Evolutionary conservation across 2,888 invertebrate species (phyloP), one percentile per base, ranked within the genome.

Genomic region (Mythimna impura): DNA sequence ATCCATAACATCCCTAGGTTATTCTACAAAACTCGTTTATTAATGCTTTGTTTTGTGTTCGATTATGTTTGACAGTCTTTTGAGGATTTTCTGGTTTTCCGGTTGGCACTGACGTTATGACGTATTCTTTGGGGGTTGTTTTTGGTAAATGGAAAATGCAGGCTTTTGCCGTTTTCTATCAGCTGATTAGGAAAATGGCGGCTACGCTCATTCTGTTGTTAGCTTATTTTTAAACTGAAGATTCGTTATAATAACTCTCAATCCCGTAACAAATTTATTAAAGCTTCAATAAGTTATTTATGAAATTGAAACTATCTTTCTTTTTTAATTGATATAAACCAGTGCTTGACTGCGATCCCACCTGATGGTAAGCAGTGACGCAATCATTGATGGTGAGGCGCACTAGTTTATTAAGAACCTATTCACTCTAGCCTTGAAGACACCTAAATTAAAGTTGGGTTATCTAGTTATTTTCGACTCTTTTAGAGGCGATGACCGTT

Each of bases 11-110:
- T 62, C 73, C 36, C 36, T n/a, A 22, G 25, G 30, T 20, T 71
- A 55, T 25, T 52, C 5, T 47, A 50, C 12, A 3, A 40, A 60
- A 50, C 12, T 47, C 14, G n/a, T 73, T 63, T 36, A 17, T 30
- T 61, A 17, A 22, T 14, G 43, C n/a, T 64, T 67, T 73, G 58
- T 80, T 73, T 63, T 66, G 34, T 47, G 72, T 79, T 57, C 9
- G 52, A 78, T 60, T 64, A 63, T 30, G 14, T 47, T 67, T 66
- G 50, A 54, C 66, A 36, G 57, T 25, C 36, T 62, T 78, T 57
- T 72, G 55, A 72, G 12, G 12, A 34, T 7, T 9, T 70, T 79
- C 12, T 79, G 25, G 17, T 62, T 12, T 52, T 64, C 73, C 78
- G 34, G 50, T 54, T 36, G 60, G 10, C 5, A 20, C 20, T 68